Evolutionary conservation across 2,888 invertebrate species (phyloP).

Genomic region (Netelia virgata): DNA sequence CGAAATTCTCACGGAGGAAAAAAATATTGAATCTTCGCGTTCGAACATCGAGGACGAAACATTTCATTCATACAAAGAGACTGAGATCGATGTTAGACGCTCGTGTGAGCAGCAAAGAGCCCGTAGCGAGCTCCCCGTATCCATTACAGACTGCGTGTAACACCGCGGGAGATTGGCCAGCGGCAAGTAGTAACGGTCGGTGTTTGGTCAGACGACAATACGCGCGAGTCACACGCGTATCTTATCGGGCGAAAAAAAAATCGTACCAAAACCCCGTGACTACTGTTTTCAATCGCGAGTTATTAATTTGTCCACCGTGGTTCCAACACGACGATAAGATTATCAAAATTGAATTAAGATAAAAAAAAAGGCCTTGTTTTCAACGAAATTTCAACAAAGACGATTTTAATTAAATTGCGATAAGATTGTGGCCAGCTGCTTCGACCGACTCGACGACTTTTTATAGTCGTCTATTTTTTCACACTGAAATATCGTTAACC

Average conservation of each 20-base stretch:
- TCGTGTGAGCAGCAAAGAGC: slow-evolving; percentile 3
- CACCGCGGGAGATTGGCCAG: background rate
- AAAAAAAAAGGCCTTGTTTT: background rate
- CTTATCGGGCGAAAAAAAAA: slow-evolving; percentile 2
- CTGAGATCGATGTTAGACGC: slow-evolving; percentile 12
- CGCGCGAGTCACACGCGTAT: background rate
- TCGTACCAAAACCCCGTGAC: background rate
- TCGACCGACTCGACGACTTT: background rate
- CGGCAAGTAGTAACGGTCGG: slow-evolving; percentile 53
- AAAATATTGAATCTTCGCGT: slow-evolving; percentile 5
- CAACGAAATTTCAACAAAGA: background rate
- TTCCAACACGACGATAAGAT: background rate
- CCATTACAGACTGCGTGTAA: slow-evolving; percentile 36
- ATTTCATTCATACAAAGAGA: background rate
- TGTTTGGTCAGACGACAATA: slow-evolving; percentile 37
- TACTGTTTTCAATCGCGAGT: too few species aligned
- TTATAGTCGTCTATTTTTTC: background rate
- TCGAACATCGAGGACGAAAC: background rate
- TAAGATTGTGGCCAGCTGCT: slow-evolving; percentile 10
- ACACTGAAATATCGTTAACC: background rate
- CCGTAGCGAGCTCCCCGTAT: slow-evolving; percentile 21
- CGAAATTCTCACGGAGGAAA: background rate
- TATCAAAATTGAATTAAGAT: slow-evolving; percentile 17
- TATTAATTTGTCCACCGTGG: background rate
- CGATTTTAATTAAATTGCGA: slow-evolving; percentile 13